A percentile compares a stretch with the other conserved stretches of the same genome.
Evolutionary conservation across 2,113 vertebrate genomes (phyloP).

Genomic region (Neofelis nebulosa): DNA sequence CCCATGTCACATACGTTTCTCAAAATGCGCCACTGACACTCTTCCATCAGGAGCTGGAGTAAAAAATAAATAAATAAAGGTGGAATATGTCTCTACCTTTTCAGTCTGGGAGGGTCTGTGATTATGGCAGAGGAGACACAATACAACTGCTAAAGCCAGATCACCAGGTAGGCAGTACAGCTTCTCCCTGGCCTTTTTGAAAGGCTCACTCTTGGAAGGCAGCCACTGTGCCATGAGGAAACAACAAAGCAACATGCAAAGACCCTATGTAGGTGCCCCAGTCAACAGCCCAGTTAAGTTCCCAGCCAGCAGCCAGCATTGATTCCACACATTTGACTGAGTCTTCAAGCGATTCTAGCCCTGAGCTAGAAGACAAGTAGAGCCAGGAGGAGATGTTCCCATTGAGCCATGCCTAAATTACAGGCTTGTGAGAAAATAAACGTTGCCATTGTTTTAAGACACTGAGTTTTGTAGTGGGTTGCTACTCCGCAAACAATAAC

Average conservation of each 20-base stretch:
- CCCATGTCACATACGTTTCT: background rate
- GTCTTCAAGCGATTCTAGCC: background rate
- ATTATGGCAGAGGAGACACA: background rate
- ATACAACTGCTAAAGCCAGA: background rate
- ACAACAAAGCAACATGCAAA: background rate
- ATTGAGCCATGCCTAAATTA: background rate
- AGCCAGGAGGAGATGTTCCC: background rate
- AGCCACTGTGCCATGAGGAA: background rate
- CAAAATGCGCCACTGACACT: background rate
- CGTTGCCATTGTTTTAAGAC: background rate
- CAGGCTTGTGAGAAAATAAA: conserved; percentile 9
- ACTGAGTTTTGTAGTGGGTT: background rate
- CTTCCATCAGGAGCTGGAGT: background rate
- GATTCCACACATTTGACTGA: background rate
- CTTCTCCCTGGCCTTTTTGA: background rate
- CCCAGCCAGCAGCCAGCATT: background rate
- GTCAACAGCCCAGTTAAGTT: background rate
- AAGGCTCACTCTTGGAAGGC: background rate
- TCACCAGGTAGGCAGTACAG: background rate
- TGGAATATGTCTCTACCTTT: background rate
- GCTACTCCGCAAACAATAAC: background rate
- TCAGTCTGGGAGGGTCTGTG: background rate
- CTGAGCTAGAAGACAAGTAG: background rate
- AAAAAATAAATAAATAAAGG: background rate
- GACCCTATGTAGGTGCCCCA: background rate